Conservation (phyloP, 1,140 invertebrate genomes). For the Rhagoletis pomonella region DNA sequence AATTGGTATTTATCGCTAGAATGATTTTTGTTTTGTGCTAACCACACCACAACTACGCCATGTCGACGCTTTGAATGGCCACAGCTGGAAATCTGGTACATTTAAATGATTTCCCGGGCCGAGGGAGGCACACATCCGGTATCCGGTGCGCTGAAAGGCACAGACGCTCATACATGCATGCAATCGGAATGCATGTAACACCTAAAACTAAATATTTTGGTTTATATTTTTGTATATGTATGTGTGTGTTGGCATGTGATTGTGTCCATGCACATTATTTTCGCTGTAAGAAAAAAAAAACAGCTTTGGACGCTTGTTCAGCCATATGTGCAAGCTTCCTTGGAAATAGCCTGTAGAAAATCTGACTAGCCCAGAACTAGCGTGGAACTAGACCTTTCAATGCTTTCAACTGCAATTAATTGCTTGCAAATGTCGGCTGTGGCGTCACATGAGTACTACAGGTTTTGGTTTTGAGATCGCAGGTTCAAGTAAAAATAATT, state of each 20-base stretch:
- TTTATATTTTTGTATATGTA: too few relatives aligned
- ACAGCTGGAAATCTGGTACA: conserved; percentile 27
- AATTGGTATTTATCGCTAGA: background rate
- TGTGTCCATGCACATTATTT: background rate
- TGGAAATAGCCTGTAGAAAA: background rate
- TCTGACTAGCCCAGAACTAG: too few relatives aligned
- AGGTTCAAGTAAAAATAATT: too few relatives aligned
- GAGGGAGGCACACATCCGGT: conserved; percentile 26
- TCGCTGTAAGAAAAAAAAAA: background rate
- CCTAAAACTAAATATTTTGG: too few relatives aligned
- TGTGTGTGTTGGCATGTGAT: background rate
- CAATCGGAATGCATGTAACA: background rate
- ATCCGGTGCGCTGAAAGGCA: background rate
- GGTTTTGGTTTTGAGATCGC: too few relatives aligned
- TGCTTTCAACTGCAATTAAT: too few relatives aligned
- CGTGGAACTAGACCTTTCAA: too few relatives aligned
- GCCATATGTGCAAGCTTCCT: conserved; percentile 14
- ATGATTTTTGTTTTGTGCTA: background rate
- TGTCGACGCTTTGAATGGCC: background rate
- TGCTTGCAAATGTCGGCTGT: too few relatives aligned
- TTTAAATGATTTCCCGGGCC: conserved; percentile 39
- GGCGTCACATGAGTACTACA: too few relatives aligned
- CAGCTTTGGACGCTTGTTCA: background rate
- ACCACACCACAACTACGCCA: background rate
- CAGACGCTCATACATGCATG: background rate